A percentile compares a stretch with the other conserved stretches of the same genome.
Evolutionary conservation across 2,888 invertebrate species (phyloP).

Genomic region (Dynastes maya): DNA sequence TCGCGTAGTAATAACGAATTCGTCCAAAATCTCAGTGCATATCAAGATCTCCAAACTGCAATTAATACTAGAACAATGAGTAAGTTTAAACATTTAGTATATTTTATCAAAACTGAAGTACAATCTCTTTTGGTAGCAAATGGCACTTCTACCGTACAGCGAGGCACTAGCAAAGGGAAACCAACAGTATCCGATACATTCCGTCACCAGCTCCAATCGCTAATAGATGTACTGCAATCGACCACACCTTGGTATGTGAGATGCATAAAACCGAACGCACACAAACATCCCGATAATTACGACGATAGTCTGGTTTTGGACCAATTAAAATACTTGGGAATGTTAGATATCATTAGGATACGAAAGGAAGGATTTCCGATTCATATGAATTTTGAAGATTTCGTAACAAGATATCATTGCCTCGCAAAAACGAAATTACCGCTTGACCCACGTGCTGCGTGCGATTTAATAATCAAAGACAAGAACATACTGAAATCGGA

Average conservation of each 20-base stretch:
- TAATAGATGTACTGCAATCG: constrained; percentile 91
- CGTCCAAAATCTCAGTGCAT: constrained; percentile 82
- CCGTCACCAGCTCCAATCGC: constrained; percentile 87
- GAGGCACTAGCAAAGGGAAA: constrained; percentile 91
- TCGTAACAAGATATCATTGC: constrained; percentile 85
- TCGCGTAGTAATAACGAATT: constrained; percentile 88
- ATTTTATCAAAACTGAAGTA: no score
- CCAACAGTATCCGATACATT: constrained; percentile 93
- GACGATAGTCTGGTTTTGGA: constrained; percentile 87
- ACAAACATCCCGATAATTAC: constrained; percentile 86
- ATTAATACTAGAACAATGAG: constrained; percentile 54
- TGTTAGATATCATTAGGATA: constrained; percentile 94
- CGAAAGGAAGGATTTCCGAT: constrained; percentile 92
- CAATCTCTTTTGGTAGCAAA: constrained; percentile 55
- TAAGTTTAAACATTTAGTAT: constrained; percentile 38
- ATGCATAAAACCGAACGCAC: constrained; percentile 93
- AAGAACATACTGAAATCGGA: constrained; percentile 82
- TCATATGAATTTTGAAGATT: constrained; percentile 85
- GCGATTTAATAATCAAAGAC: constrained; percentile 74
- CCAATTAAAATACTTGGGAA: constrained; percentile 91
- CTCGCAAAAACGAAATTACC: constrained; percentile 73
- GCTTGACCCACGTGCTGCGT: constrained; percentile 69
- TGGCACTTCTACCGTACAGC: constrained; percentile 76
- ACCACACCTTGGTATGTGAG: constrained; percentile 95
- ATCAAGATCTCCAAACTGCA: constrained; percentile 72